Evolutionary conservation across 2,888 invertebrate species (phyloP), one percentile per base, ranked within the genome.

Genomic region (Orthonychiurus folsomi): DNA sequence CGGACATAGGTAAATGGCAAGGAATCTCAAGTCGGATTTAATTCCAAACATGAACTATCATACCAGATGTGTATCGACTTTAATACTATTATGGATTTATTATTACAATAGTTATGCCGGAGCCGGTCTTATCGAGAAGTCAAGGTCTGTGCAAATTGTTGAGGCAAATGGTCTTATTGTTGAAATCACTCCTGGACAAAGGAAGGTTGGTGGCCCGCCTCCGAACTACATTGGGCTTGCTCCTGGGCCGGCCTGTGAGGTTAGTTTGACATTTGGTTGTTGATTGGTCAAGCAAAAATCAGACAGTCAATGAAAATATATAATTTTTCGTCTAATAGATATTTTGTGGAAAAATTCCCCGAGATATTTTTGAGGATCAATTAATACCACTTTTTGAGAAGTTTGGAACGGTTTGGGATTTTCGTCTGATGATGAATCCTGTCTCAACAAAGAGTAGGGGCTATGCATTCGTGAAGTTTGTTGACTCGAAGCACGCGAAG

Each of bases 351-450:
- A 20, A 23, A 52, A 20, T 52, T 9, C 52, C 52, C 5, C 5
- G 24, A 52, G 52, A 52, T 20, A 23, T 52, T 9, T 23, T 52
- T 20, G 52, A 52, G 24, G 24, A n/a, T n/a, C 12, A 52, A 52
- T 52, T 52, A 20, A 5, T 52, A 5, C 52, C 52, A 52, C 3
- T 52, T 9, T 52, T 52, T 52, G 5, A 3, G 5, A 3, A 52
- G 24, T 52, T 52, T 52, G 52, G 52, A 52, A 3, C 3, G 20
- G 20, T 52, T 21, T 52, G 52, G 52, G 52, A 52, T 52, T 23
- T 52, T 9, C 20, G 52, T 12, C 52, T 52, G 5, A 20, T 52
- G 52, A 52, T 52, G 5, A 52, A 52, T 23, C 21, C 52, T 9
- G 20, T 23, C 20, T 12, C 52, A 21, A 12, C 20, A 9, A 52